Conservation (phyloP, 1,140 invertebrate species). For the Aradophagus sp. region DNA sequence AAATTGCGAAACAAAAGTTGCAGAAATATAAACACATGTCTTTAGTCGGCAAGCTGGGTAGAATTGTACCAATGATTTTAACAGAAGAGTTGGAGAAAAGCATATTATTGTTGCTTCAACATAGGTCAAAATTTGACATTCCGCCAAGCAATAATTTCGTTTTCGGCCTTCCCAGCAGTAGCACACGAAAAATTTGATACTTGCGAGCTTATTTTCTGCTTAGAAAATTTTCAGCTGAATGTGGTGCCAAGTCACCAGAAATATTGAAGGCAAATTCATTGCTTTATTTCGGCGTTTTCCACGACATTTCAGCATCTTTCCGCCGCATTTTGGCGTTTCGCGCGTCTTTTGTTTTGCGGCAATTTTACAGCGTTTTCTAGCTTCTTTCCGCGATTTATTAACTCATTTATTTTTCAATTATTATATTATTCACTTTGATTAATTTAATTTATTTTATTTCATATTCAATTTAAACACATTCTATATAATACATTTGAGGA, state of each 20-base stretch:
- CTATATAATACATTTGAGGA: too few species aligned
- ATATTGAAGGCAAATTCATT: too few species aligned
- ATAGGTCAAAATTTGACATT: conserved; percentile 3
- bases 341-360: too few species aligned
- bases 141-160: conserved; percentile 23
- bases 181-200: conserved; percentile 4
- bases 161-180: conserved; percentile 14
- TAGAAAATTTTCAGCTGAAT: conserved; percentile 9
- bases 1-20: not conserved
- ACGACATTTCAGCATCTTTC: too few species aligned
- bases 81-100: not conserved
- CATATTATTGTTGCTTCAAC: conserved; percentile 4
- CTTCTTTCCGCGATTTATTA: too few species aligned
- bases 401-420: too few species aligned
- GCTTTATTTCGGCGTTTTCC: too few species aligned
- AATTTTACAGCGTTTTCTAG: too few species aligned
- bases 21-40: conserved; percentile 21
- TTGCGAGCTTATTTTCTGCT: conserved; percentile 13
- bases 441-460: too few species aligned
- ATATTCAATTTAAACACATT: too few species aligned
- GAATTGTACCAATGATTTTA: conserved; percentile 33
- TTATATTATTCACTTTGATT: too few species aligned
- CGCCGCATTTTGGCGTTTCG: too few species aligned
- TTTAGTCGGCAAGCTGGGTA: conserved; percentile 24
- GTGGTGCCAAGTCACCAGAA: conserved; percentile 2